Evolutionary conservation across 1,140 invertebrate genomes (phyloP).

Genomic region (Psix sp.): DNA sequence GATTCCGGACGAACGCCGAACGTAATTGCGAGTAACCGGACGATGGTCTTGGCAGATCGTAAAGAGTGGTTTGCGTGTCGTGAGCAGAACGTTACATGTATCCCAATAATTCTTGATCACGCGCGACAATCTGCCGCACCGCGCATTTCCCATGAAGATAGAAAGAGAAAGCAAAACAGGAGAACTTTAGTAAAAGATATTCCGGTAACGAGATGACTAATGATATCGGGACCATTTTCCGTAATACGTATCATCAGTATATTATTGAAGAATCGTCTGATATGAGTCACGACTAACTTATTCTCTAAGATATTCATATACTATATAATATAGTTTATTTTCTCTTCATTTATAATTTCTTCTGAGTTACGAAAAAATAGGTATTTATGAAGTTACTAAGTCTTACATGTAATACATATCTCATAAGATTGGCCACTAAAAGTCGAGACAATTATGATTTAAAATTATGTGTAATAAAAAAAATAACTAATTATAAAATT

Average conservation of each 20-base stretch:
- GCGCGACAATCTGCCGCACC: conserved; percentile 46
- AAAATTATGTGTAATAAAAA: no score
- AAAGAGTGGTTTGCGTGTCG: conserved; percentile 65
- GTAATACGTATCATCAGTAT: conserved; percentile 57
- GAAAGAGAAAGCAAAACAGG: conserved; percentile 27
- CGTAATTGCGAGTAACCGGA: conserved; percentile 65
- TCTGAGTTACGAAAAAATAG: conserved; percentile 1
- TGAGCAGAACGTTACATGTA: conserved; percentile 51
- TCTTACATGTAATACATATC: no score
- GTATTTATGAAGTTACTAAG: no score
- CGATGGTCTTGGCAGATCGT: conserved; percentile 67
- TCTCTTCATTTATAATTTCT: conserved; percentile 12
- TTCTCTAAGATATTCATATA: conserved; percentile 35
- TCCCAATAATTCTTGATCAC: conserved; percentile 53
- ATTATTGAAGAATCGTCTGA: conserved; percentile 54
- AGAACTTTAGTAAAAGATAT: conserved; percentile 11
- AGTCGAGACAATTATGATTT: no score
- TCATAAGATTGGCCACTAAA: no score
- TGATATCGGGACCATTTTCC: conserved; percentile 58
- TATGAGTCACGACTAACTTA: conserved; percentile 42
- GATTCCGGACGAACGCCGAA: conserved; percentile 63
- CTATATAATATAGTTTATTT: conserved; percentile 34
- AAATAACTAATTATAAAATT: no score
- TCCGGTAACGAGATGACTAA: conserved; percentile 55
- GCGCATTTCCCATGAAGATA: conserved; percentile 3